Evolutionary conservation across 2,888 invertebrate species (phyloP).

Genomic region (Scaptomyza tumidula): DNA sequence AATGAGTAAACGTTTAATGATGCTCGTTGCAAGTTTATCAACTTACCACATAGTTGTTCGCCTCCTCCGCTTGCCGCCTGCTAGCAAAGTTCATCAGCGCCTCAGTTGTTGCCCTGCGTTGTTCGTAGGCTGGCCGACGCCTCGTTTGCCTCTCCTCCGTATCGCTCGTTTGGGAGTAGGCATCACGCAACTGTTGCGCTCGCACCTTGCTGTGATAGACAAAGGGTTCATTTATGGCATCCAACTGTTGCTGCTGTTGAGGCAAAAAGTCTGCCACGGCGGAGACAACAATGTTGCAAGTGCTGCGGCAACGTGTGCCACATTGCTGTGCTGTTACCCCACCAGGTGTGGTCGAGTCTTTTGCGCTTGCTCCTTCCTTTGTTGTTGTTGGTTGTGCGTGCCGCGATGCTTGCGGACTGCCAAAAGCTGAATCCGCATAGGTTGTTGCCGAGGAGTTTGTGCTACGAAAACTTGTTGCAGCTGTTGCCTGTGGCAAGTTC

Average conservation of each 20-base stretch:
- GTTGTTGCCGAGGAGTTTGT: constrained; percentile 83
- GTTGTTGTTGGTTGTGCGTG: constrained; percentile 24
- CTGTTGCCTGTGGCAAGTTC: constrained; percentile 23
- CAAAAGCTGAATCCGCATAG: constrained; percentile 83
- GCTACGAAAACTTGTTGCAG: constrained; percentile 82
- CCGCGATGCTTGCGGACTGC: constrained; percentile 84
- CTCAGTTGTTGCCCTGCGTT: constrained; percentile 80
- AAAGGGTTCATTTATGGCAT: constrained; percentile 73
- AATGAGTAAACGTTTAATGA: neutral
- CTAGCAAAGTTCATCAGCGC: constrained; percentile 66
- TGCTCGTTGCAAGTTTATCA: neutral
- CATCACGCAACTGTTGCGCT: constrained; percentile 83
- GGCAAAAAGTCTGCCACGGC: constrained; percentile 82
- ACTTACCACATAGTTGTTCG: constrained; percentile 83
- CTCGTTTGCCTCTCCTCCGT: constrained; percentile 81
- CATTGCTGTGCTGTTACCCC: constrained; percentile 67
- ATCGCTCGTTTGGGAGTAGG: constrained; percentile 84
- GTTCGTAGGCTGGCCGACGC: constrained; percentile 75
- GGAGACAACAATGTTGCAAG: constrained; percentile 88
- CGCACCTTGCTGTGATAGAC: constrained; percentile 82
- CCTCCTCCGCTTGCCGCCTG: constrained; percentile 80
- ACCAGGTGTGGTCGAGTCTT: constrained; percentile 2
- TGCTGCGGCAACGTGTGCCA: constrained; percentile 87
- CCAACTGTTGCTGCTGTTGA: constrained; percentile 55
- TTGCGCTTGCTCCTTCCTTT: neutral